Evolutionary conservation across 2,113 vertebrate species (phyloP).

Genomic region (Setophaga petechia): DNA sequence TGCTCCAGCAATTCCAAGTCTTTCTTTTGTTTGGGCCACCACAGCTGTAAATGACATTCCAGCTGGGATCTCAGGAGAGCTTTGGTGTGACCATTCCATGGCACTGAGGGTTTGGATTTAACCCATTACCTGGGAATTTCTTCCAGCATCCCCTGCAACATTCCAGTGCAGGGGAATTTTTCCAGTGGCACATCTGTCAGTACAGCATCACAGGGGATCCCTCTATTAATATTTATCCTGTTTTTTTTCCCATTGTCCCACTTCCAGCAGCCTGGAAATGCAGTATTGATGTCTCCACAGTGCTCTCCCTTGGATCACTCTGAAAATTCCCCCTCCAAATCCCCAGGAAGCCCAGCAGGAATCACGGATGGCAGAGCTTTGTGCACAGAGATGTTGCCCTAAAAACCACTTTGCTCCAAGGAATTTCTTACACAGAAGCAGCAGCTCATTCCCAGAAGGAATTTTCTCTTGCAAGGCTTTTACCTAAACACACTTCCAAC

Average conservation of each 20-base stretch:
- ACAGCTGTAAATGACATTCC: fast-evolving
- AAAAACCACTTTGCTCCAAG: background rate
- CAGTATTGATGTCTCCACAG: background rate
- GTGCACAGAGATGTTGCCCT: background rate
- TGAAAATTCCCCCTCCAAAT: background rate
- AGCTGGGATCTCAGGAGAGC: background rate
- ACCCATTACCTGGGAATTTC: background rate
- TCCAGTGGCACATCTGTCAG: background rate
- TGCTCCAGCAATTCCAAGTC: background rate
- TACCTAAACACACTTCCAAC: background rate
- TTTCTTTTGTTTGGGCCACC: fast-evolving
- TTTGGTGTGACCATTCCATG: fast-evolving
- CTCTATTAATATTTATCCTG: background rate
- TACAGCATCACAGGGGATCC: background rate
- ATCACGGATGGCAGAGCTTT: background rate
- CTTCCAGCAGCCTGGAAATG: background rate
- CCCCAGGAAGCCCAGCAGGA: background rate
- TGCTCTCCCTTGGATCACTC: background rate
- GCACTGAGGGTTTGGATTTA: background rate
- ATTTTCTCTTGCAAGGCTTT: slow-evolving; percentile 9
- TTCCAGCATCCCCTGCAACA: background rate
- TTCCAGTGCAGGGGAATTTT: background rate
- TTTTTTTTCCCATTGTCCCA: background rate
- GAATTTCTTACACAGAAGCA: background rate
- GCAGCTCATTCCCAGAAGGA: background rate